These are phyloP conservation scores for Cyclura pinguis DNA, from an alignment of 2,797 vertebrate genomes.

Conservation along the genomic window DNA sequence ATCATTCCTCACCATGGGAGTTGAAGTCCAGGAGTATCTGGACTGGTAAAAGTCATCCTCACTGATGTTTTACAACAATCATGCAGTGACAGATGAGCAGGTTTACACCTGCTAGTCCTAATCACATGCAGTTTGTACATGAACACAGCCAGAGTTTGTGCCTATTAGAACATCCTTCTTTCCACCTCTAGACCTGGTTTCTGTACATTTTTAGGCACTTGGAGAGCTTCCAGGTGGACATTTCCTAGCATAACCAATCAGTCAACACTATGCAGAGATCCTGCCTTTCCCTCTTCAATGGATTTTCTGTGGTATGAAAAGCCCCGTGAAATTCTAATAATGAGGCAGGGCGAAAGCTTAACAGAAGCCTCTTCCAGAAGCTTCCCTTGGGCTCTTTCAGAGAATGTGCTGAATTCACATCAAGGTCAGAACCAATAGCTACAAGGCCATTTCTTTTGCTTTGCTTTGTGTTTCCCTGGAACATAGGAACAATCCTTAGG, in stretches of 20 bases:
- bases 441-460: background rate
- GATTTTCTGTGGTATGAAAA: background rate
- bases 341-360: background rate
- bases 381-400: background rate
- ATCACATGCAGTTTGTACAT: background rate
- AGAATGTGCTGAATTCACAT: background rate
- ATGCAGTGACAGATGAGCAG: background rate
- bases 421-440: no score
- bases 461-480: background rate
- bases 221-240: no score
- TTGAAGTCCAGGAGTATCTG: background rate
- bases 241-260: no score
- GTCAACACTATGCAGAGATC: no score
- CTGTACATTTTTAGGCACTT: no score
- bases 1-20: background rate
- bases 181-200: no score
- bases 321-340: background rate
- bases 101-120: background rate
- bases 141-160: background rate
- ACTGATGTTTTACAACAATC: background rate
- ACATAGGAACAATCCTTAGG: background rate
- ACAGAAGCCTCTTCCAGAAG: no score
- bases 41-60: background rate
- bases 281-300: background rate
- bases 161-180: no score